These are phyloP conservation scores for Xiphophorus hellerii DNA, from an alignment of 2,113 vertebrate species.

Conservation along the genomic window DNA sequence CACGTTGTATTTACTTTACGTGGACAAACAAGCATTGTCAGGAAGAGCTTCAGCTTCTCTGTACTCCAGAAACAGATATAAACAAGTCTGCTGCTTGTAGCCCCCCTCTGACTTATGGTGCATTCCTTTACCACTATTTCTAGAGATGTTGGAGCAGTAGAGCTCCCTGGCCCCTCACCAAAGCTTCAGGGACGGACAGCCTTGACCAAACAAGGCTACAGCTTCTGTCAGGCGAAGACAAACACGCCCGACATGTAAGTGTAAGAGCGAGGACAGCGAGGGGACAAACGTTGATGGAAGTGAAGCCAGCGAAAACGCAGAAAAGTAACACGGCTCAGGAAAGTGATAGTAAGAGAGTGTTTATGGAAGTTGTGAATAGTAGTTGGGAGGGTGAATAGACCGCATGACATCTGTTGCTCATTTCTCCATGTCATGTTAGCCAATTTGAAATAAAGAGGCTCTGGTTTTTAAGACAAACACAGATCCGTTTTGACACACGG, in stretches of 20 bases:
- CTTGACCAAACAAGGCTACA: constrained; percentile 83
- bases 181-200: constrained; percentile 66
- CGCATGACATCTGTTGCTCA: not conserved
- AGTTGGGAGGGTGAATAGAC: constrained; percentile 8
- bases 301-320: constrained; percentile 27
- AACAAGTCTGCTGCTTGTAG: constrained; percentile 37
- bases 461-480: constrained; percentile 11
- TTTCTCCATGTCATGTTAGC: not conserved
- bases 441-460: constrained; percentile 3
- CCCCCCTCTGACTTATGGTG: constrained; percentile 47
- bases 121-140: constrained; percentile 72
- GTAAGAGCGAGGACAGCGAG: constrained; percentile 39
- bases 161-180: constrained; percentile 63
- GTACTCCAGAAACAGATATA: constrained; percentile 33
- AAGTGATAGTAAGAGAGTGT: constrained; percentile 19
- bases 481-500: constrained; percentile 7
- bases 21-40: constrained; percentile 12
- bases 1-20: not conserved
- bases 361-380: not conserved
- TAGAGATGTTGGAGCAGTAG: constrained; percentile 60
- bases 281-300: constrained; percentile 40
- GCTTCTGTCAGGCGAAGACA: constrained; percentile 76
- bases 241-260: constrained; percentile 59
- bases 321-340: constrained; percentile 36
- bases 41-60: constrained; percentile 13